phyloP scores from a whole-genome alignment of 2,797 vertebrate genomes.

The Centroberyx gerrardi region DNA sequence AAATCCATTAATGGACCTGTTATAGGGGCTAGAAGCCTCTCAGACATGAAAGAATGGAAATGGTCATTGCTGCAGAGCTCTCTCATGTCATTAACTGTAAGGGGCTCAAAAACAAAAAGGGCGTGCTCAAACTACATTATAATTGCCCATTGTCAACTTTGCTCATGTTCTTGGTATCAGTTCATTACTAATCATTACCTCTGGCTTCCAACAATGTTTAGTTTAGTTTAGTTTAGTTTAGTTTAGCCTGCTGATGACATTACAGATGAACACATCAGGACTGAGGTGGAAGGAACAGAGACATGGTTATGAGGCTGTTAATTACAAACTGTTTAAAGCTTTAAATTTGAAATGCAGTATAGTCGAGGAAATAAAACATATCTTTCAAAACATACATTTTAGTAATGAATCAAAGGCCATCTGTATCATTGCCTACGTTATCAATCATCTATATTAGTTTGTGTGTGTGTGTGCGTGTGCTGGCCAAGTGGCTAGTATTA shows the following conservation, averaged over 20 bases:
- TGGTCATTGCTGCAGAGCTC: conserved; percentile 54
- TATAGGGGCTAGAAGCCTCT: conserved; percentile 66
- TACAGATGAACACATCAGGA: no score
- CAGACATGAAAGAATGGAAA: conserved; percentile 65
- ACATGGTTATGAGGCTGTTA: no score
- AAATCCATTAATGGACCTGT: conserved; percentile 76
- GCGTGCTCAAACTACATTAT: conserved; percentile 7
- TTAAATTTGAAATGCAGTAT: no score
- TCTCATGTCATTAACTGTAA: conserved; percentile 63
- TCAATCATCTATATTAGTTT: neutral
- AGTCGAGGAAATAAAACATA: no score
- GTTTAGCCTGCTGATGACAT: no score
- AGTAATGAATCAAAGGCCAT: no score
- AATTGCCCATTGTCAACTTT: conserved; percentile 8
- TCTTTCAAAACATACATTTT: no score
- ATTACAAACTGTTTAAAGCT: no score
- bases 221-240: neutral
- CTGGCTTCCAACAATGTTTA: neutral
- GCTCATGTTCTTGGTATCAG: neutral
- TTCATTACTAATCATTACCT: no score
- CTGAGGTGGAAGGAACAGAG: no score
- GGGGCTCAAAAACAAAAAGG: conserved; percentile 43
- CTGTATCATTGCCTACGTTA: no score
- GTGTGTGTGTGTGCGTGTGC: neutral
- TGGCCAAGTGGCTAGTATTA: neutral